Evolutionary conservation across 2,888 invertebrate species (phyloP), one percentile per base, ranked within the genome.

Genomic region (Hetaerina titia): DNA sequence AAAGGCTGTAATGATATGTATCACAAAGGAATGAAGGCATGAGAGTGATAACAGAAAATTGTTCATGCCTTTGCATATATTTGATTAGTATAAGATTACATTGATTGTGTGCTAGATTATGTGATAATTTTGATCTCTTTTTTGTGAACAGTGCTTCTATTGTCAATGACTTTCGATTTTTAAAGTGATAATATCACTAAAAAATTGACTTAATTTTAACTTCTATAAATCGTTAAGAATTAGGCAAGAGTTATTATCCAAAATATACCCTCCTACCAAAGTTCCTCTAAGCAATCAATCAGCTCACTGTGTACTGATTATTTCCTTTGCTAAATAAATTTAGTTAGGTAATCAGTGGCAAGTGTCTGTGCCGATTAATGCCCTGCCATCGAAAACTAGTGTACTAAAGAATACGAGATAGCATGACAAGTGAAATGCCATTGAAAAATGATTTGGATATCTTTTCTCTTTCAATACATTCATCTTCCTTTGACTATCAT

Each of bases 51-150:
- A 25, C 2, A 31, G 5, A 31, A 81, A 81, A 81, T 15, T 81
- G 81, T 11, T 31, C 4, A n/a, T 81, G 81, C 81, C 11, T 31
- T 13, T 13, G 31, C 11, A 15, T 25, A 31, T 31, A 31, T 15
- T 31, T 31, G 31, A 31, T 31, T 2, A 0, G 5, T 81, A 7
- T 31, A 25, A 31, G 11, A 25, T 25, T 81, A 11, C 22, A 81
- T 15, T 81, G 8, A 81, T 81, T 81, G 13, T 25, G 13, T 13
- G 81, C 22, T 81, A 17, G 17, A 60, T 60, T 60, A 60, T 81
- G 81, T 81, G 81, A 81, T 81, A 81, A 15, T 9, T 81, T 81
- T 81, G 81, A 81, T 81, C 81, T 81, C 81, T 81, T 4, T 45
- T 81, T 81, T 69, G 7, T 69, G 22, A 19, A 69, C 9, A 6